Conservation (phyloP, 1,140 invertebrate genomes). For the Papilio polytes region DNA sequence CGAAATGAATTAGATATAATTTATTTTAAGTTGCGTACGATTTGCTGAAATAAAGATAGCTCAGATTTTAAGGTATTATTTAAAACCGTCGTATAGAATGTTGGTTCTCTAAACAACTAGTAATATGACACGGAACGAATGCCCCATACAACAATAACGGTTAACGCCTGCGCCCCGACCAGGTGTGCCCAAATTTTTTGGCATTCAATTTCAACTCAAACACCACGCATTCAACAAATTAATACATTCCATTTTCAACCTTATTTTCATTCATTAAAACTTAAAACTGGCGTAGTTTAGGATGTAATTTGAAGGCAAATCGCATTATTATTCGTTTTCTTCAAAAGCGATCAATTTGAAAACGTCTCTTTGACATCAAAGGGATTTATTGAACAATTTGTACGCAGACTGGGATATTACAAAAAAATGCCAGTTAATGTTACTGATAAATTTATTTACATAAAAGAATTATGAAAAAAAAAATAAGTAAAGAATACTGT, state of each 20-base stretch:
- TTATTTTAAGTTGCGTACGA: too few relatives aligned
- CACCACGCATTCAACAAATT: background rate
- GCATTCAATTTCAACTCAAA: slow-evolving; percentile 35
- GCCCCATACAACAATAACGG: slow-evolving; percentile 22
- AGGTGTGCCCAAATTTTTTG: slow-evolving; percentile 34
- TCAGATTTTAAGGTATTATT: background rate
- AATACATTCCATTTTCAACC: slow-evolving; percentile 9
- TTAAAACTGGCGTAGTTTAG: background rate
- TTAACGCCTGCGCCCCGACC: slow-evolving; percentile 24
- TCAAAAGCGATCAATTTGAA: background rate
- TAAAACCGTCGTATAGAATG: background rate
- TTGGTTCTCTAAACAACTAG: background rate
- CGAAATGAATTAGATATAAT: background rate
- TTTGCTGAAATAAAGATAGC: too few relatives aligned
- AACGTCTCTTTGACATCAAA: background rate
- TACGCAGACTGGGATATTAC: background rate
- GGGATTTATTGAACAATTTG: background rate
- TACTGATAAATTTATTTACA: too few relatives aligned
- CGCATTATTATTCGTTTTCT: background rate
- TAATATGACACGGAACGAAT: slow-evolving; percentile 16
- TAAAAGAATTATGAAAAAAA: too few relatives aligned
- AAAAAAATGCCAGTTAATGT: background rate
- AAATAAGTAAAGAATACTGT: background rate
- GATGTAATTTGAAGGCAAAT: slow-evolving; percentile 18
- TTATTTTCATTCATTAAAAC: background rate